Evolutionary conservation across 2,113 vertebrate species (phyloP), one percentile per base, ranked within the genome.

Genomic region (Aphyosemion australe): DNA sequence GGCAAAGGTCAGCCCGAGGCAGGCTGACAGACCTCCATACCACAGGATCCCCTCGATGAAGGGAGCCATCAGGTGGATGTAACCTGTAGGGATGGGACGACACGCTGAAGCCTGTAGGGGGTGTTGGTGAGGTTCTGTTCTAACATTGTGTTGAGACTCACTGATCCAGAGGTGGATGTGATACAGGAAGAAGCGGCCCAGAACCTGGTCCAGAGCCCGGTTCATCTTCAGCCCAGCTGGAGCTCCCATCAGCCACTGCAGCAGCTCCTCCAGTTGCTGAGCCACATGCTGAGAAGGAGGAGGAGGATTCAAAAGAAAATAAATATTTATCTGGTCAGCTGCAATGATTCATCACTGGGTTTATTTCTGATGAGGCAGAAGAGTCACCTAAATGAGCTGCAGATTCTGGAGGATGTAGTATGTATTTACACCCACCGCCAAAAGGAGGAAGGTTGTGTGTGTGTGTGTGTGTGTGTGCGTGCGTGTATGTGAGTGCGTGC

Each of bases 121-220:
- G 50, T 14, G n/a, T 4, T 19, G 37, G 16, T 20, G 6, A 19
- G n/a, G 21, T 53, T 53, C 14, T 39, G 39, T 13, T 21, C 19
- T 21, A 21, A 13, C 12, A 21, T 19, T 46, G 45, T 31, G 61
- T 5, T 31, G 42, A 0, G 12, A 95, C 97, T 95, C 90, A 99
- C 97, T 96, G 87, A 97, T 98, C 97, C 97, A 99, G 16, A 99
- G 94, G 80, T 99, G 97, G 67, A 98, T 97, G 89, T 99, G 97
- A 82, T 99, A 99, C 26, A 99, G 94, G 86, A 99, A 99, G 91
- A 99, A 99, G 19, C 96, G 94, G 2, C 97, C 97, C 85, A 99
- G 80, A 39, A 99, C 96, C 82, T 98, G 93, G 80, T 98, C 97
- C 86, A 99, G 84, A 2, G 96, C 96, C 51, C 94, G 90, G 90